These are phyloP conservation scores for Arothron firmamentum DNA, from an alignment of 2,113 vertebrate species.

Conservation along the genomic window DNA sequence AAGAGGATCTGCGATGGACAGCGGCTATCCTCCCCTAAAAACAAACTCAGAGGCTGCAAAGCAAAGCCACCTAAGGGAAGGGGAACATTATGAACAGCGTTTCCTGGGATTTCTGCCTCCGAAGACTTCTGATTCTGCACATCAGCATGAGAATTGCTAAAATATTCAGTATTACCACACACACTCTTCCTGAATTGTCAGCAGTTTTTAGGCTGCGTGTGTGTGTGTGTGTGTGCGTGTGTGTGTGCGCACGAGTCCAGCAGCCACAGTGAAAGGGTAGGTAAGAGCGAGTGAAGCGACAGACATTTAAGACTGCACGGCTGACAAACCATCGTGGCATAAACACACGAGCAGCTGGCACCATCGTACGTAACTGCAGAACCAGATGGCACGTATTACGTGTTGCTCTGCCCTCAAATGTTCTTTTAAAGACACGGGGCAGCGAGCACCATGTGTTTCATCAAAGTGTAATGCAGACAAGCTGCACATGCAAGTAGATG, in stretches of 20 bases:
- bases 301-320: slow-evolving; percentile 36
- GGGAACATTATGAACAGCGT: too few relatives aligned
- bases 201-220: neutral
- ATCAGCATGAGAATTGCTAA: too few relatives aligned
- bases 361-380: slow-evolving; percentile 43
- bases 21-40: too few relatives aligned
- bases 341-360: slow-evolving; percentile 38
- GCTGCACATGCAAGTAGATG: neutral
- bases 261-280: neutral
- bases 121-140: too few relatives aligned
- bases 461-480: slow-evolving; percentile 28
- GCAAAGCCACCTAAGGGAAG: too few relatives aligned
- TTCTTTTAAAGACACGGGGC: slow-evolving; percentile 37
- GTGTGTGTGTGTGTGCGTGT: slow-evolving; percentile 3
- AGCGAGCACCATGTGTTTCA: slow-evolving; percentile 59
- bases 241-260: neutral
- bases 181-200: neutral
- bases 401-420: slow-evolving; percentile 19
- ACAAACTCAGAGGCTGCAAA: too few relatives aligned
- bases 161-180: too few relatives aligned
- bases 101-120: too few relatives aligned
- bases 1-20: too few relatives aligned
- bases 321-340: slow-evolving; percentile 47
- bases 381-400: slow-evolving; percentile 53
- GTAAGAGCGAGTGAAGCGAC: neutral